Base-by-base conservation (phyloP, 2,888 invertebrate species). In the Eremobia ochroleuca region DNA sequence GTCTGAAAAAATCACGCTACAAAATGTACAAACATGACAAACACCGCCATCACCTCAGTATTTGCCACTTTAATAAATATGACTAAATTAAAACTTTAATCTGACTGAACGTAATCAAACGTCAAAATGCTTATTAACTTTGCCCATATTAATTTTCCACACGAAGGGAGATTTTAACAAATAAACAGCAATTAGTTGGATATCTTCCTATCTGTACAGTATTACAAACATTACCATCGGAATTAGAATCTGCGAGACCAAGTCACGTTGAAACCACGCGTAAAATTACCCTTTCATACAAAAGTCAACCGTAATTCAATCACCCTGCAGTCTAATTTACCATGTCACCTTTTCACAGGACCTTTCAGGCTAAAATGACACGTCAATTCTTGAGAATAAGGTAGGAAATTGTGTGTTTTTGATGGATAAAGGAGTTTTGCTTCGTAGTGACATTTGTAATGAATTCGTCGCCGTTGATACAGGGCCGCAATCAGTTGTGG, bases 361-460 rank as follows among this genome's bases (percentile, higher is more conserved):
- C 25, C 13, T 18, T 76, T 71, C 73, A 82, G 58, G 62, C 68
- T 55, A 70, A 81, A 83, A 40, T 80, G 43, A 78, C 52, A 68
- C 62, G 9, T 85, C 31, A 40, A 0, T 0, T 77, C 73, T 84
- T 77, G 52, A 81, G 68, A 77, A 85, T 89, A 89, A 80, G 79
- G 82, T 68, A 68, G 69, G 58, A 74, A 79, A 64, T 87, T 77
- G 79, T 79, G 25, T 85, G 80, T 66, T 73, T 83, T 71, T 77
- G 62, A 77, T 43, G 40, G 62, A 79, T 83, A 78, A 79, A 82
- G 86, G 80, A 78, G 81, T 82, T 87, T 82, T 59, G 79, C 77
- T 89, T 87, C 83, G 82, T 77, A 85, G 81, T 84, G 88, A 88
- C 85, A 87, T 89, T 91, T 86, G 89, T 89, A 90, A 89, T 91